These are phyloP conservation scores for Kryptopterus vitreolus DNA, from an alignment of 2,797 vertebrate species.

Conservation along the genomic window DNA sequence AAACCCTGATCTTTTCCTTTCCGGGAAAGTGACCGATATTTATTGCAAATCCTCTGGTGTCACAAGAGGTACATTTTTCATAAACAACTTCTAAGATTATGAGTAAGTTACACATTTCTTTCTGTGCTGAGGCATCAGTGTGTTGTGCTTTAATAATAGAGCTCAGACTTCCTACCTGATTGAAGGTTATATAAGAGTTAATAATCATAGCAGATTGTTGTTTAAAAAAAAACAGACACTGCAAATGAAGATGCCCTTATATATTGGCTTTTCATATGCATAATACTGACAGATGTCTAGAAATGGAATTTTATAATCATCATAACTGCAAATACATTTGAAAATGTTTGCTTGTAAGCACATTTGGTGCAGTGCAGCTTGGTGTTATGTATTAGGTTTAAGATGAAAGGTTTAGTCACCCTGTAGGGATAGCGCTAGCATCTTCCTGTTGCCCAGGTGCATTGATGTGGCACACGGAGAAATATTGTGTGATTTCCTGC, in stretches of 20 bases:
- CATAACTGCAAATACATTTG: neutral
- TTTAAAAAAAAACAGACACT: neutral
- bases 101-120: neutral
- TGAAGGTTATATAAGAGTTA: neutral
- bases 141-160: neutral
- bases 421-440: conserved; percentile 80
- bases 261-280: too few species aligned
- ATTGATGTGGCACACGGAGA: conserved; percentile 89
- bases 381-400: neutral
- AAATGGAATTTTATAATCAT: too few species aligned
- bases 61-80: neutral
- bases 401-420: conserved; percentile 68
- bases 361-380: neutral
- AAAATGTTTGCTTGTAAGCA: neutral
- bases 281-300: too few species aligned
- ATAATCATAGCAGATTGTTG: neutral
- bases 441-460: conserved; percentile 92
- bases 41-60: neutral
- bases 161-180: neutral
- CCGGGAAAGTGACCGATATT: neutral
- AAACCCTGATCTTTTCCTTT: neutral
- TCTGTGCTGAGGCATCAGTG: neutral
- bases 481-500: conserved; percentile 89
- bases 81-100: neutral
- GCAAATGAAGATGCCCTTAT: neutral